A percentile compares a stretch with the other conserved stretches of the same genome.
Evolutionary conservation across 2,113 vertebrate genomes (phyloP).

Genomic region (Carassius auratus): DNA sequence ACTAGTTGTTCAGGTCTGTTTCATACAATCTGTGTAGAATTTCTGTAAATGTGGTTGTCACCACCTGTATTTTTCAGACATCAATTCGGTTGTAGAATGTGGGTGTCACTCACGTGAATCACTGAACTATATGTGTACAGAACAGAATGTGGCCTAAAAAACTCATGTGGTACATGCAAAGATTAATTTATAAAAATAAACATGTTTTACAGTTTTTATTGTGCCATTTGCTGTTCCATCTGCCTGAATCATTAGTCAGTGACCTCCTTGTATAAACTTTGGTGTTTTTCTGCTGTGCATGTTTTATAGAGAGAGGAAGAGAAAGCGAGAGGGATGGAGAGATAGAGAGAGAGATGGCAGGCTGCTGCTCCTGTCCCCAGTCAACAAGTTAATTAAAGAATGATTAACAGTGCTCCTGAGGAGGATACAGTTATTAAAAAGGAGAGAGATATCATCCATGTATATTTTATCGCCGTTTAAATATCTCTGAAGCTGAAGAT

Average conservation of each 20-base stretch:
- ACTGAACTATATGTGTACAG: too few species aligned
- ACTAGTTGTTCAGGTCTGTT: too few species aligned
- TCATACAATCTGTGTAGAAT: too few species aligned
- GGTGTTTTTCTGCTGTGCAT: conserved; percentile 10
- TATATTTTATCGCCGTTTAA: conserved; percentile 60
- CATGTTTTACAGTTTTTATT: neutral
- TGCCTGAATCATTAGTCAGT: conserved; percentile 37
- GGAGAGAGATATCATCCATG: conserved; percentile 56
- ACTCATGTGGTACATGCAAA: neutral
- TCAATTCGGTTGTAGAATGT: too few species aligned
- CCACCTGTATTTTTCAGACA: too few species aligned
- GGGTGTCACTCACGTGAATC: too few species aligned
- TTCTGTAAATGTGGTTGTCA: too few species aligned
- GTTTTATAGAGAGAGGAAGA: neutral
- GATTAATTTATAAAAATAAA: neutral
- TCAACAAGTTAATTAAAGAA: conserved; percentile 78
- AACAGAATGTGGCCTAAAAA: too few species aligned
- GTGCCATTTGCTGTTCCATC: conserved; percentile 18
- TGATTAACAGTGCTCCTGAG: conserved; percentile 72
- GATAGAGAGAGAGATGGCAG: conserved; percentile 34
- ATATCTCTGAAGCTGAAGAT: conserved; percentile 62
- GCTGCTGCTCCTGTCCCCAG: conserved; percentile 64
- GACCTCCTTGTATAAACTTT: conserved; percentile 38
- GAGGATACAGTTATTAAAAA: conserved; percentile 72
- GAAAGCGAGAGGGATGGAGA: neutral